phyloP scores from a whole-genome alignment of 2,113 vertebrate genomes.

The Istiophorus platypterus region DNA sequence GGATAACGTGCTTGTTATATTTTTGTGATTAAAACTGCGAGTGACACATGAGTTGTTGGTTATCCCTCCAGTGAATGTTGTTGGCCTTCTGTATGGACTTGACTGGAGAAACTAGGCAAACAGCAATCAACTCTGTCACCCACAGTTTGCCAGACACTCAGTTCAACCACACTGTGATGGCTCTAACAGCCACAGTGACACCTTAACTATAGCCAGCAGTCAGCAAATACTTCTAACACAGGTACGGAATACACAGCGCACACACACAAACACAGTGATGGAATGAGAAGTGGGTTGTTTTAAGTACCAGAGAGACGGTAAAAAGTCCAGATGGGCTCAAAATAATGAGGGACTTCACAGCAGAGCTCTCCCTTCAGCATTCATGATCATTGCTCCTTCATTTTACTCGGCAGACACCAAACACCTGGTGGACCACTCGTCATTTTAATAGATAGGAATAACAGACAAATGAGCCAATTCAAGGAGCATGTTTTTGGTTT shows the following conservation, averaged over 20 bases:
- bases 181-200: conserved; percentile 53
- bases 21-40: neutral
- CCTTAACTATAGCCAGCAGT: conserved; percentile 32
- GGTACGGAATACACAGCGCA: neutral
- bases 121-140: conserved; percentile 51
- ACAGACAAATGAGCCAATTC: conserved; percentile 38
- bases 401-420: conserved; percentile 59
- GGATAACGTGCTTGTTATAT: too few relatives aligned
- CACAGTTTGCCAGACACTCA: conserved; percentile 38
- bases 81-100: conserved; percentile 5
- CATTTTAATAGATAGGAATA: conserved; percentile 37
- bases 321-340: conserved; percentile 71
- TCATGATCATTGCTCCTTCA: conserved; percentile 67
- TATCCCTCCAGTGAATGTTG: conserved; percentile 14
- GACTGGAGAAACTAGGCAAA: conserved; percentile 47
- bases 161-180: conserved; percentile 47
- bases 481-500: conserved; percentile 1
- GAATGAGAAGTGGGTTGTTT: conserved; percentile 58
- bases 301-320: conserved; percentile 61
- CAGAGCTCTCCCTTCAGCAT: conserved; percentile 72
- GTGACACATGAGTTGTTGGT: neutral
- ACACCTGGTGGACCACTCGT: conserved; percentile 62
- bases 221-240: conserved; percentile 34
- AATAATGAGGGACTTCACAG: conserved; percentile 72
- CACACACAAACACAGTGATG: conserved; percentile 28